Conservation (phyloP, 2,113 vertebrate species). For the Prionailurus viverrinus region DNA sequence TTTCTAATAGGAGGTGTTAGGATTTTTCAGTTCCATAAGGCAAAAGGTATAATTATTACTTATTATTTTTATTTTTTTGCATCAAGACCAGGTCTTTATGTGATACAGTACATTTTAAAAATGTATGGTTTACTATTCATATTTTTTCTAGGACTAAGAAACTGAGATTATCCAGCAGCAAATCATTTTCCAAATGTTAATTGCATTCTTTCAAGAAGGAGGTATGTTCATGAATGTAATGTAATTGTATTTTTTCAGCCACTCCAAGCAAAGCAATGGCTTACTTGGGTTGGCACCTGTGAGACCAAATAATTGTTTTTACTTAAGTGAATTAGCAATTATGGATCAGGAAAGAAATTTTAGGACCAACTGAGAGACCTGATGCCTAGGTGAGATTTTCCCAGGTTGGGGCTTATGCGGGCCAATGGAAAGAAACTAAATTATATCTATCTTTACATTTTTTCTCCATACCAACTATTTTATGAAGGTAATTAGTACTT, state of each 20-base stretch:
- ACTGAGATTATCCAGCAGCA: not conserved
- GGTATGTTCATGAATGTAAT: slow-evolving; percentile 42
- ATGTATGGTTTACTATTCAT: not conserved
- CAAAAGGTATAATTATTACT: not conserved
- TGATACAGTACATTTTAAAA: not conserved
- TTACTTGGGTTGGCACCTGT: slow-evolving; percentile 77
- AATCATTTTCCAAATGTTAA: slow-evolving; percentile 60
- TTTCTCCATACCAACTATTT: slow-evolving; percentile 46
- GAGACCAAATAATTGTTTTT: slow-evolving; percentile 78
- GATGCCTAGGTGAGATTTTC: slow-evolving; percentile 66
- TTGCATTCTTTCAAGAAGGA: slow-evolving; percentile 58
- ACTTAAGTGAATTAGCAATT: slow-evolving; percentile 81
- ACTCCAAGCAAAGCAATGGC: slow-evolving; percentile 73
- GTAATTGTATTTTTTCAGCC: slow-evolving; percentile 65
- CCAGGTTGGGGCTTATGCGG: slow-evolving; percentile 38
- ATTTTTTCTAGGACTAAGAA: not conserved
- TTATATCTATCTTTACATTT: not conserved
- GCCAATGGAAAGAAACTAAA: slow-evolving; percentile 72
- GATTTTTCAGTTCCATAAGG: not conserved
- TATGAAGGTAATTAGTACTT: slow-evolving; percentile 80
- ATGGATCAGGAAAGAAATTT: slow-evolving; percentile 72
- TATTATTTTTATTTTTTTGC: not conserved
- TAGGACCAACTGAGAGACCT: slow-evolving; percentile 56
- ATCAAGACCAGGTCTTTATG: not conserved
- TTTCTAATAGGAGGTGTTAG: not conserved